Percentiles rank a stretch among this genome's conserved stretches.
These are phyloP conservation scores for Cairina moschata DNA, from an alignment of 2,113 vertebrate species.

Conservation along the genomic window DNA sequence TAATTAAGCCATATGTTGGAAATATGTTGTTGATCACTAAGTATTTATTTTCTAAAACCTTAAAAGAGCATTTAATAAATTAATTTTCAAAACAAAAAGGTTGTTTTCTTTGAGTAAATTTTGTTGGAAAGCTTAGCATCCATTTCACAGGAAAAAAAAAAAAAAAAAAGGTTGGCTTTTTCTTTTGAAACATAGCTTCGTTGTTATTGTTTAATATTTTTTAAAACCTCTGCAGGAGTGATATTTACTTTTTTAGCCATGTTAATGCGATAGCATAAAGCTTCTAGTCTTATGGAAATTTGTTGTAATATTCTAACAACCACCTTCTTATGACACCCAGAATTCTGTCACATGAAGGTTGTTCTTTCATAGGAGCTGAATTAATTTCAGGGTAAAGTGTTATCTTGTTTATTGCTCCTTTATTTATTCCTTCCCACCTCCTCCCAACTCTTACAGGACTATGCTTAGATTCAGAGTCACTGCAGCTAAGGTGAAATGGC, in stretches of 20 bases:
- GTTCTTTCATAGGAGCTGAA: not conserved
- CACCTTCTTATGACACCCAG: not conserved
- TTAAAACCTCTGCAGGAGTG: slow-evolving; percentile 47
- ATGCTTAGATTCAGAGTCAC: not conserved
- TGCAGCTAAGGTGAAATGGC: not conserved
- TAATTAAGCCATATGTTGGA: slow-evolving; percentile 67
- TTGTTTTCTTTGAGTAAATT: slow-evolving; percentile 52
- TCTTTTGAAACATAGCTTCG: not conserved
- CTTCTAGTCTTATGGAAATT: slow-evolving; percentile 23
- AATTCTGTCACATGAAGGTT: not conserved
- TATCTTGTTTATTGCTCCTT: not conserved
- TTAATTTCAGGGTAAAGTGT: not conserved
- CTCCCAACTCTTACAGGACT: not conserved
- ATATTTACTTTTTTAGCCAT: not conserved
- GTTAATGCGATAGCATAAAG: not conserved
- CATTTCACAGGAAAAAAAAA: slow-evolving; percentile 21
- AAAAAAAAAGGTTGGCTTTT: not conserved
- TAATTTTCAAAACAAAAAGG: slow-evolving; percentile 48
- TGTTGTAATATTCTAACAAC: slow-evolving; percentile 29
- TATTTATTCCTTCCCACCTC: not conserved
- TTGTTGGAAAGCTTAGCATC: slow-evolving; percentile 7
- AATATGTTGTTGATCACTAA: slow-evolving; percentile 58
- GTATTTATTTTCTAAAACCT: slow-evolving; percentile 54
- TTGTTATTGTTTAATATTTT: not conserved
- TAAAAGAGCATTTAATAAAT: slow-evolving; percentile 56